Percentiles rank a stretch among this genome's conserved stretches.
phyloP scores from a whole-genome alignment of 2,113 vertebrate species.

The Sphyrna mokarran region DNA sequence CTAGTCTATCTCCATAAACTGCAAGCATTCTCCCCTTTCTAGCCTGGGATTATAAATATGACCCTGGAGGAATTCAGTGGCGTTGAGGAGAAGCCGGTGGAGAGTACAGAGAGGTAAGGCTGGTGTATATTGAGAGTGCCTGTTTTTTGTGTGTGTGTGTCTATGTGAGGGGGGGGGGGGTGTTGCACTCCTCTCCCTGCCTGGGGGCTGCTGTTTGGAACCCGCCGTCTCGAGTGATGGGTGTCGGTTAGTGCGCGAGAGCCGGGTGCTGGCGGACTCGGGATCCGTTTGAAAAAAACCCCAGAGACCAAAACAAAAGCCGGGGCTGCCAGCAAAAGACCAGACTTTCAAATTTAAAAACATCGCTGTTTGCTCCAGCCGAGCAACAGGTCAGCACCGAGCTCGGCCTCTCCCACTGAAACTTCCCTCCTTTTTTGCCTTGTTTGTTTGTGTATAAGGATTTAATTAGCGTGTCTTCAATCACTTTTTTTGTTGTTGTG shows the following conservation, averaged over 20 bases:
- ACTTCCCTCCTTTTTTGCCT: constrained; percentile 36
- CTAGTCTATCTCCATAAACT: too few relatives aligned
- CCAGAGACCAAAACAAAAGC: neutral
- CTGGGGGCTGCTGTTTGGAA: neutral
- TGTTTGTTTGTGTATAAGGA: too few relatives aligned
- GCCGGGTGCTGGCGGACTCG: neutral
- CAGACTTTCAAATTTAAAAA: neutral
- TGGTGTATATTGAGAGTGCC: neutral
- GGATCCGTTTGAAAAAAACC: constrained; percentile 11
- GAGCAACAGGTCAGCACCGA: neutral
- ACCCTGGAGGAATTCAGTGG: constrained; percentile 82
- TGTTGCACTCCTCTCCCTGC: neutral
- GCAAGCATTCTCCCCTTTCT: neutral
- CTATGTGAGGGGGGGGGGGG: too few relatives aligned
- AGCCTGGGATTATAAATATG: constrained; percentile 54
- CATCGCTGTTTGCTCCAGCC: neutral
- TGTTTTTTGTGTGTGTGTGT: too few relatives aligned
- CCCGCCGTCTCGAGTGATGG: constrained; percentile 12
- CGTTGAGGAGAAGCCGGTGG: constrained; percentile 65
- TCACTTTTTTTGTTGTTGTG: constrained; percentile 37
- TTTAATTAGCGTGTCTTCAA: neutral
- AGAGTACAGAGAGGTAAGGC: constrained; percentile 69
- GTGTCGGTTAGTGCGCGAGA: constrained; percentile 25
- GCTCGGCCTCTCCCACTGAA: neutral
- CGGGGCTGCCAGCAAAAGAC: neutral